Evolutionary conservation across 2,113 vertebrate species (phyloP).

Genomic region (Tragelaphus buxtoni): DNA sequence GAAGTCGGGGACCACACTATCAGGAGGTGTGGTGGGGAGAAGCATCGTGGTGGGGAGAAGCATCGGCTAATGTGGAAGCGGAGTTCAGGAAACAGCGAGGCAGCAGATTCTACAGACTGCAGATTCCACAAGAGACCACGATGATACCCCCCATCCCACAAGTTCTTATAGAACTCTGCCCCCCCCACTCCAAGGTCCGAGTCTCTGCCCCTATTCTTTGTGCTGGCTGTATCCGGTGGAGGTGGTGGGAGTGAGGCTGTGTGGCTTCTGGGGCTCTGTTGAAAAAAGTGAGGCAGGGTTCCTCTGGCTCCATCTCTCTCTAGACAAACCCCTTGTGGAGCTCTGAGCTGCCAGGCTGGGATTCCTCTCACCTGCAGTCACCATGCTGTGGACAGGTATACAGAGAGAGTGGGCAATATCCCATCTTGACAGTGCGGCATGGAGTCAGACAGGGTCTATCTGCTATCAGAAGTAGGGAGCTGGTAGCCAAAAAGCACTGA

Average conservation of each 20-base stretch:
- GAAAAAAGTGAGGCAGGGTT: background rate
- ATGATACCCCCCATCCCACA: accelerated
- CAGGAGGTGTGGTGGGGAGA: background rate
- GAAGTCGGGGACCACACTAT: background rate
- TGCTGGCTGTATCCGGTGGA: background rate
- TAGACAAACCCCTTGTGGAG: accelerated
- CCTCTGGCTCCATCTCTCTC: accelerated
- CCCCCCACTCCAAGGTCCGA: background rate
- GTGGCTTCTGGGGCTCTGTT: background rate
- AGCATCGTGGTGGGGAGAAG: background rate
- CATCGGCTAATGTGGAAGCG: accelerated
- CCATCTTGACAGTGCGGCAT: too few species aligned
- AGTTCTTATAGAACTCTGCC: background rate
- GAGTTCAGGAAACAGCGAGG: accelerated
- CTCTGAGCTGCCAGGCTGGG: background rate
- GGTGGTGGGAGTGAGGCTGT: too few species aligned
- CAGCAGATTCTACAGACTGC: accelerated
- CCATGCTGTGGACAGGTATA: background rate
- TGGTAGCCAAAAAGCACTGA: background rate
- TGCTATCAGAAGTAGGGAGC: background rate
- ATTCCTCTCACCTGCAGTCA: background rate
- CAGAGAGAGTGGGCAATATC: accelerated
- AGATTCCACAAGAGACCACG: accelerated
- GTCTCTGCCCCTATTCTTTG: too few species aligned
- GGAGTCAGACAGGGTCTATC: background rate